A percentile compares a stretch with the other conserved stretches of the same genome.
These are phyloP conservation scores for Dichetophora obliterata DNA, from an alignment of 2,888 invertebrate species.

Conservation along the genomic window DNA sequence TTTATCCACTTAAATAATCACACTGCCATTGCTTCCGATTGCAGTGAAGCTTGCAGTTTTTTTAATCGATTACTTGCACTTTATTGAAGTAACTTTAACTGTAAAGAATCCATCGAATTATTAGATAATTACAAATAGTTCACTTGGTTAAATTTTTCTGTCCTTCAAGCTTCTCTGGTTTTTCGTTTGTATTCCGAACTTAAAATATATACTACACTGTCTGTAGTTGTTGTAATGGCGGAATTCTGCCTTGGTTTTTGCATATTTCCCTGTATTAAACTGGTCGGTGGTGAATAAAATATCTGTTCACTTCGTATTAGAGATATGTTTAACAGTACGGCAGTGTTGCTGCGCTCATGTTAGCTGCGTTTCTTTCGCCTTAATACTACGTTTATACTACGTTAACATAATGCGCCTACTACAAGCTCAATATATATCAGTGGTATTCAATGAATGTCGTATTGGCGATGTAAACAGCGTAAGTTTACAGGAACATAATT, in stretches of 20 bases:
- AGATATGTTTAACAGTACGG: too few species aligned
- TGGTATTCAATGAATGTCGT: too few species aligned
- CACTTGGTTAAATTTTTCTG: background rate
- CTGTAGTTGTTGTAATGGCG: conserved; percentile 10
- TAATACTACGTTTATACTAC: too few species aligned
- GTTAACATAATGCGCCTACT: too few species aligned
- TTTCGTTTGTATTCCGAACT: background rate
- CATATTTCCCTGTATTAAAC: background rate
- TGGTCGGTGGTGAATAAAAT: background rate
- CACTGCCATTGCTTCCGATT: too few species aligned
- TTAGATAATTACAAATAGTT: background rate
- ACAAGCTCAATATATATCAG: too few species aligned
- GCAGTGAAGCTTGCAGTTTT: too few species aligned
- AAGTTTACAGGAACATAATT: too few species aligned
- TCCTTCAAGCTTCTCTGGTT: background rate
- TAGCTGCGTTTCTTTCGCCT: too few species aligned
- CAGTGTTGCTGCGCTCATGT: too few species aligned
- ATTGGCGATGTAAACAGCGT: too few species aligned
- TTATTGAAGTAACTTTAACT: background rate
- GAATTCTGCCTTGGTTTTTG: background rate
- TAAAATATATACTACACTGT: background rate
- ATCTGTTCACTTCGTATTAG: background rate
- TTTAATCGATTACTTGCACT: background rate
- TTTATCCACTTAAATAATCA: background rate
- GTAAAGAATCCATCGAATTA: background rate